phyloP scores from a whole-genome alignment of 2,888 invertebrate genomes.

The Lymantria dispar region DNA sequence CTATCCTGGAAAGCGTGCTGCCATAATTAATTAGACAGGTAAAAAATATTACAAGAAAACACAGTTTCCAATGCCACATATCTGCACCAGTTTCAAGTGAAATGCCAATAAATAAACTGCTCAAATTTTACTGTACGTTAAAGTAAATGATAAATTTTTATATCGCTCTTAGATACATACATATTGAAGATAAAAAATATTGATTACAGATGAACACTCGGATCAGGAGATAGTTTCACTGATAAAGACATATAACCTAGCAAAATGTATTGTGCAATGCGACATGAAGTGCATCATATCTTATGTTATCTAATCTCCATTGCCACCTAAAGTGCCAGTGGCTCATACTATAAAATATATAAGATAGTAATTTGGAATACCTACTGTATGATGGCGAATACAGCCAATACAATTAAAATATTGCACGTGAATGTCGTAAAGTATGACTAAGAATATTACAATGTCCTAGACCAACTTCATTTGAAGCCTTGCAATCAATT shows the following conservation, averaged over 20 bases:
- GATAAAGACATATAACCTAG: background rate
- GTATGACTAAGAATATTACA: no score
- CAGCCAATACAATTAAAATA: no score
- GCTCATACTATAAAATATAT: no score
- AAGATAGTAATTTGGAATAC: no score
- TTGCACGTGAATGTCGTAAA: no score
- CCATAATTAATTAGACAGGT: constrained; percentile 19
- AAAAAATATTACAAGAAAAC: constrained; percentile 15
- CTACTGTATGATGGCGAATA: no score
- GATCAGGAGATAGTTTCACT: background rate
- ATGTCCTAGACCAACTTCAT: no score
- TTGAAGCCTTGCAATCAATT: no score
- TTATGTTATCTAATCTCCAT: background rate
- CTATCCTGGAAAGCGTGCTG: constrained; percentile 32
- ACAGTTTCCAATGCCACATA: constrained; percentile 21
- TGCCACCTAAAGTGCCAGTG: no score
- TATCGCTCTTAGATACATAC: background rate
- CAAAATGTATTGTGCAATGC: background rate
- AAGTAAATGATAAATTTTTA: background rate
- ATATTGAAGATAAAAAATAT: background rate
- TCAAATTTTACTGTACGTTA: background rate
- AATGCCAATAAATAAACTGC: background rate
- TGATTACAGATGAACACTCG: background rate
- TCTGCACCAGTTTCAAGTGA: background rate
- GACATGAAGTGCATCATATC: background rate